phyloP scores from a whole-genome alignment of 2,113 vertebrate species.

The Grus americana region DNA sequence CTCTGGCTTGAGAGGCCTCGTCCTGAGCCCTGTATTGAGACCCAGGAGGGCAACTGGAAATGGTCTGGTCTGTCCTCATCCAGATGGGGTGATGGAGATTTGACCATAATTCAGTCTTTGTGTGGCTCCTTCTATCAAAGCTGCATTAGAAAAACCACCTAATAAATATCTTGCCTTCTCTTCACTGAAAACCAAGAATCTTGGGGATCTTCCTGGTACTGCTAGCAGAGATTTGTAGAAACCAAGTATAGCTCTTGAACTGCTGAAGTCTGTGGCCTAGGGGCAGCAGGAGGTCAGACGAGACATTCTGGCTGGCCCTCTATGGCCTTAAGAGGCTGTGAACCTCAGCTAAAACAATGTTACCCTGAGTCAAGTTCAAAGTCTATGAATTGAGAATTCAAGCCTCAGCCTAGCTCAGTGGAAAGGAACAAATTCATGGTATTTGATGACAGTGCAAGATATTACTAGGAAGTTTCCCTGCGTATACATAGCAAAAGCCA shows the following conservation, averaged over 20 bases:
- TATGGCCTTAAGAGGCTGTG: slow-evolving; percentile 4
- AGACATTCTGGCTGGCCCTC: slow-evolving; percentile 27
- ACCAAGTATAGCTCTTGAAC: background rate
- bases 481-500: background rate
- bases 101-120: background rate
- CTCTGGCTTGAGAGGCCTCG: background rate
- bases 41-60: background rate
- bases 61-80: background rate
- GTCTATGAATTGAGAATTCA: slow-evolving; percentile 5
- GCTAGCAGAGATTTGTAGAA: background rate
- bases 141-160: background rate
- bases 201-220: background rate
- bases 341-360: slow-evolving; percentile 53
- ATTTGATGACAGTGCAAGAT: slow-evolving; percentile 64
- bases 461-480: slow-evolving; percentile 13
- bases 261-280: background rate
- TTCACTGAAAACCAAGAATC: background rate
- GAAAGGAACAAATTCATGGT: slow-evolving; percentile 43
- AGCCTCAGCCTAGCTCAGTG: background rate
- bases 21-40: background rate
- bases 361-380: slow-evolving; percentile 49
- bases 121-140: background rate
- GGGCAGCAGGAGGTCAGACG: background rate
- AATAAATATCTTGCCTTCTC: background rate
- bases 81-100: background rate